Evolutionary conservation across 2,888 invertebrate genomes (phyloP), one percentile per base, ranked within the genome.

Genomic region (Cosmopolites sordidus): DNA sequence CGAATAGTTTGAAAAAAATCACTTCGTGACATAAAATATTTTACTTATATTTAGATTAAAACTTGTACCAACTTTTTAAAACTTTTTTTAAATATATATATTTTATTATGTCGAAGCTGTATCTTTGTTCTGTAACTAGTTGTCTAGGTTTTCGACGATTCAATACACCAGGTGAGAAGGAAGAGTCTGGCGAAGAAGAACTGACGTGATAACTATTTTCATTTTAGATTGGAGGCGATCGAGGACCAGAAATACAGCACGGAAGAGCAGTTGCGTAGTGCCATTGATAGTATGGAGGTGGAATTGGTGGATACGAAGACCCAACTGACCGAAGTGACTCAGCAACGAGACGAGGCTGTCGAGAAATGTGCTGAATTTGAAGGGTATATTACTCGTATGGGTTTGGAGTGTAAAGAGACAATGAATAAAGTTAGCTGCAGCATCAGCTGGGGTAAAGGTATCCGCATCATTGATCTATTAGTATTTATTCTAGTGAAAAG

Each of bases 161-260:
- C 22, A 8, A 8, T 8, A 8, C 22, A 33, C n/a, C 47, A 54
- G 54, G 54, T 54, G 49, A 54, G 54, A 46, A 5, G 5, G 12
- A 33, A 33, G 33, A 9, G 33, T 33, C 33, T 12, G 33, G 33
- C 12, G 33, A 12, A 12, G 33, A 12, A 11, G 33, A 33, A 33
- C 33, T 73, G 72, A 73, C 68, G 66, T 73, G 69, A 72, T 70
- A 71, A 63, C 60, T 60, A 60, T 66, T 58, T 62, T 64, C 64
- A 68, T 66, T 70, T 63, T 69, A 73, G 73, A 63, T 62, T 69
- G 60, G 64, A 64, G 49, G 60, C 58, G 9, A 54, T 66, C 15
- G 62, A 68, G 49, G 64, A 62, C 6, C 58, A 60, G 30, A 54
- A 63, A 33, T 58, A 52, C 11, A 58, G 62, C 15, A 48, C 48